These are phyloP conservation scores for Saccostrea echinata DNA, from an alignment of 1,140 invertebrate genomes.

Conservation along the genomic window DNA sequence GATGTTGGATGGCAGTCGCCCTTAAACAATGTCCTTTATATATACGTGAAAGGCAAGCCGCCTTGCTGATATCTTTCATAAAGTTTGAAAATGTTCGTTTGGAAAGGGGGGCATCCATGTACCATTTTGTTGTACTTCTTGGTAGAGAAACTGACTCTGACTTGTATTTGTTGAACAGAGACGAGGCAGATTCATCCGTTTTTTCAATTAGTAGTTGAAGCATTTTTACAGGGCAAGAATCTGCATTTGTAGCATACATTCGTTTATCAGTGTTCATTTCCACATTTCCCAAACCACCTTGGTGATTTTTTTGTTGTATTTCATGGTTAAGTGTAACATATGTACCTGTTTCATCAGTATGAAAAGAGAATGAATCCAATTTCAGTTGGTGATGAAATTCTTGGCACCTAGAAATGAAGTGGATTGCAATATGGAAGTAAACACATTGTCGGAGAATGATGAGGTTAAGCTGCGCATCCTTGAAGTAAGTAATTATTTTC, in stretches of 20 bases:
- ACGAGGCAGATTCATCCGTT: not conserved
- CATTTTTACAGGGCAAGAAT: slow-evolving; percentile 17
- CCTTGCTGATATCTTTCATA: slow-evolving; percentile 42
- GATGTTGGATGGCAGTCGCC: not conserved
- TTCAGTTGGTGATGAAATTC: slow-evolving; percentile 49
- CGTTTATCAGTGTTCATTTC: not conserved
- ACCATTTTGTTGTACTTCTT: not conserved
- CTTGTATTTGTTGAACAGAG: slow-evolving; percentile 18
- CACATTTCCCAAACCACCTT: too few relatives aligned
- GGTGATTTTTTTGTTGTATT: slow-evolving; percentile 39
- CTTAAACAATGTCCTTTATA: slow-evolving; percentile 38
- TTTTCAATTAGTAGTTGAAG: slow-evolving; percentile 17
- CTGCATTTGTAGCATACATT: slow-evolving; percentile 25
- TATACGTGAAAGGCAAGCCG: not conserved
- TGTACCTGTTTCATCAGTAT: not conserved
- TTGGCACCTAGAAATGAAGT: slow-evolving; percentile 44
- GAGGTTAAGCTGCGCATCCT: too few relatives aligned
- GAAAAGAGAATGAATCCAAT: not conserved
- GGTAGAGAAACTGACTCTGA: not conserved
- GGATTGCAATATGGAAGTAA: slow-evolving; percentile 26
- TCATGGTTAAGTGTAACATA: slow-evolving; percentile 38
- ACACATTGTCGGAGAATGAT: not conserved
- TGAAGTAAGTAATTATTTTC: slow-evolving; percentile 42
- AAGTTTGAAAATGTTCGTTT: not conserved
- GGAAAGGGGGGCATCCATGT: not conserved